phyloP scores from a whole-genome alignment of 2,888 invertebrate genomes.

The Frankliniella intonsa region DNA sequence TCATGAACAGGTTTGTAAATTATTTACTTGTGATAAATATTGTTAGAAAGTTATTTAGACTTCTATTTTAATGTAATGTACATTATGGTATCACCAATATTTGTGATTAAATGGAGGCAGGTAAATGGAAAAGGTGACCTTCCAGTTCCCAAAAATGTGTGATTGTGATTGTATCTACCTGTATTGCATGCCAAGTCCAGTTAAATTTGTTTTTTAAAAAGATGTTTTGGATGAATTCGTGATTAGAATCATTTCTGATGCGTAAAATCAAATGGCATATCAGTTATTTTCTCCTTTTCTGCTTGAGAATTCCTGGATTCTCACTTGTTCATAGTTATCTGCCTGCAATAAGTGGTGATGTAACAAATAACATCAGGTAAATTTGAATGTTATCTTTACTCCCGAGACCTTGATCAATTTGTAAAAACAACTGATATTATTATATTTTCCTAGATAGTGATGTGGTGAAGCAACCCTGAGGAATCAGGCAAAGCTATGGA shows the following conservation, averaged over 20 bases:
- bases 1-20: constrained; percentile 20
- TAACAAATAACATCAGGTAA: neutral
- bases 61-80: constrained; percentile 12
- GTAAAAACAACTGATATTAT: constrained; percentile 17
- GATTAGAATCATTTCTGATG: too few species aligned
- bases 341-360: neutral
- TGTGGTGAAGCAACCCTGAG: neutral
- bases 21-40: constrained; percentile 27
- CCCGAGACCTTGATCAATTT: neutral
- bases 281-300: neutral
- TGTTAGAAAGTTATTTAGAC: constrained; percentile 23
- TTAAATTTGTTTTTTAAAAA: too few species aligned
- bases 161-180: too few species aligned
- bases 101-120: neutral
- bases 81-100: neutral
- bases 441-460: constrained; percentile 16
- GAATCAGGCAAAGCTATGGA: neutral
- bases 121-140: neutral
- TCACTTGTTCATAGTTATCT: neutral
- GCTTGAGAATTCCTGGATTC: neutral
- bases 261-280: too few species aligned
- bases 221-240: too few species aligned
- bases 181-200: too few species aligned
- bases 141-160: neutral
- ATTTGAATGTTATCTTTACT: neutral